phyloP scores from a whole-genome alignment of 2,888 invertebrate species.

The Epistrophella euchroma region DNA sequence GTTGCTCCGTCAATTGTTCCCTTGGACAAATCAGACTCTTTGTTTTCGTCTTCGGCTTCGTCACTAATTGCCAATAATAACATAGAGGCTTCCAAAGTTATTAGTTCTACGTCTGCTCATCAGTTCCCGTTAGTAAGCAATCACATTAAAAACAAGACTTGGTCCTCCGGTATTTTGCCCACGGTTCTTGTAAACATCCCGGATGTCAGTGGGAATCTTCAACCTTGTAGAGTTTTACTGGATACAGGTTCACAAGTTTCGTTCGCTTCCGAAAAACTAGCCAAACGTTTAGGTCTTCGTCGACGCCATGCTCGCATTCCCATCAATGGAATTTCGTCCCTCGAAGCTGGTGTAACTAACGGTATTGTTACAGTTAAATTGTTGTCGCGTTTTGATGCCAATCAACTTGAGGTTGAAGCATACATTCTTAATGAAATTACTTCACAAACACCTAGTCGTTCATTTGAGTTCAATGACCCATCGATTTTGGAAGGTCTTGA shows the following conservation, averaged over 20 bases:
- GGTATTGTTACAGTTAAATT: neutral
- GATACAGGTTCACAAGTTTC: neutral
- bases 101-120: no score
- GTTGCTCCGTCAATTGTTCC: neutral
- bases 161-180: neutral
- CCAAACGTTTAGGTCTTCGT: neutral
- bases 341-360: neutral
- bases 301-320: neutral
- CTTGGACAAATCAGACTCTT: neutral
- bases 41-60: neutral
- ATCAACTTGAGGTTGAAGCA: neutral
- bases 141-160: neutral
- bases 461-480: neutral
- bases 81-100: no score
- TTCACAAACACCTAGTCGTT: neutral
- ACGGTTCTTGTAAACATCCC: neutral
- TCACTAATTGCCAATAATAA: no score
- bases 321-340: neutral
- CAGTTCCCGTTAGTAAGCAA: neutral
- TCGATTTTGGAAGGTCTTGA: neutral
- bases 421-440: neutral
- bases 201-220: neutral
- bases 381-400: neutral
- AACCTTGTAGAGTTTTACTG: neutral
- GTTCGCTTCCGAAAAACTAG: neutral